phyloP scores from a whole-genome alignment of 2,797 vertebrate species.

The Petrocephalus schoutedeni region DNA sequence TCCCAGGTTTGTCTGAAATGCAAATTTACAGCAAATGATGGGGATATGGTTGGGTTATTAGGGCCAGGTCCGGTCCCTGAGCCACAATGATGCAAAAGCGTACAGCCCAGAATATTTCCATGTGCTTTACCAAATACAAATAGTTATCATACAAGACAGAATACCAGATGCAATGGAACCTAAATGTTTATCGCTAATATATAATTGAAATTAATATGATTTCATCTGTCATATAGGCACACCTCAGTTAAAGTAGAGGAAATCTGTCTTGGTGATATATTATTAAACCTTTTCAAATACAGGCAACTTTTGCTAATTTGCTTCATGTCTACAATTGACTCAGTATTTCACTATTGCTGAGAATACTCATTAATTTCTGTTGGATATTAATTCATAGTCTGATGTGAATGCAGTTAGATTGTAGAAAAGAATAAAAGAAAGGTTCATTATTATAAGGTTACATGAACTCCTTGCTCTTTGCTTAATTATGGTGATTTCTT shows the following conservation, averaged over 20 bases:
- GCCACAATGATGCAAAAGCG: neutral
- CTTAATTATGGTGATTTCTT: conserved; percentile 44
- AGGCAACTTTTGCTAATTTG: neutral
- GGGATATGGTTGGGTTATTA: neutral
- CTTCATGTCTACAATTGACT: neutral
- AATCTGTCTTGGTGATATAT: neutral
- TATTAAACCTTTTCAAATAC: conserved; percentile 7
- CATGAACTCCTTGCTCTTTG: conserved; percentile 28
- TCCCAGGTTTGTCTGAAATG: neutral
- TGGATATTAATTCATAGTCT: neutral
- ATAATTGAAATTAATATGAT: conserved; percentile 9
- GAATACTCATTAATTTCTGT: neutral
- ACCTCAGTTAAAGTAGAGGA: neutral
- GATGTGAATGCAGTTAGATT: neutral
- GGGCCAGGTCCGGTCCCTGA: neutral
- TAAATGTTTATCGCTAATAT: neutral
- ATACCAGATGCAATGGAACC: neutral
- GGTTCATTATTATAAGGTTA: conserved; percentile 31
- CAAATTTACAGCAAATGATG: conserved; percentile 13
- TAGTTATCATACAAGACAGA: neutral
- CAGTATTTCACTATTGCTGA: neutral
- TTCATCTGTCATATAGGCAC: neutral
- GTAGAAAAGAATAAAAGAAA: conserved; percentile 10
- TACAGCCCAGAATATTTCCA: conserved; percentile 14
- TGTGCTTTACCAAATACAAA: neutral